Evolutionary conservation across 2,888 invertebrate genomes (phyloP).

Genomic region (Lasioglossum pauxillum): DNA sequence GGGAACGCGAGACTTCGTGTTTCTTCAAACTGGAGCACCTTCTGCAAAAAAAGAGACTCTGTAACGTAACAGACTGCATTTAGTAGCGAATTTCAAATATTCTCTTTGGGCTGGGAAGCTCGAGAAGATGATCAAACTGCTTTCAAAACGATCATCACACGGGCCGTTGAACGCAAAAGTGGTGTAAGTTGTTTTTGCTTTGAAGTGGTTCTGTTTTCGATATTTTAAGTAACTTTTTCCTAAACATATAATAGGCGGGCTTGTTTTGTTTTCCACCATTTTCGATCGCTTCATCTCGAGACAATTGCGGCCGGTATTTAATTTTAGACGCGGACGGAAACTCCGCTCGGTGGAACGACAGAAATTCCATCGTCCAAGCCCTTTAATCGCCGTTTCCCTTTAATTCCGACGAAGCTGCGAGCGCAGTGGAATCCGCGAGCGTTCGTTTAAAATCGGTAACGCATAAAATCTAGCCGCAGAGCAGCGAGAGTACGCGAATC

Average conservation of each 20-base stretch:
- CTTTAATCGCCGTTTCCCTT: constrained; percentile 23
- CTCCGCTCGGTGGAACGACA: not conserved
- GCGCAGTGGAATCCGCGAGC: not conserved
- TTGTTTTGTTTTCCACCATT: too few relatives aligned
- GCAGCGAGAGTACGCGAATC: constrained; percentile 7
- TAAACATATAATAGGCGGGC: too few relatives aligned
- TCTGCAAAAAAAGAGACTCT: not conserved
- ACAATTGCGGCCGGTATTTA: not conserved
- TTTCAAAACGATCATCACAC: not conserved
- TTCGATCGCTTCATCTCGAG: not conserved
- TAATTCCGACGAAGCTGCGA: constrained; percentile 36
- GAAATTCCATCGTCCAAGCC: not conserved
- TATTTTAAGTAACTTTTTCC: too few relatives aligned
- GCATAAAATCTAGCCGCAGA: constrained; percentile 22
- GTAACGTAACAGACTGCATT: not conserved
- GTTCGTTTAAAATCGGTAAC: constrained; percentile 23
- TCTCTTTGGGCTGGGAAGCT: not conserved
- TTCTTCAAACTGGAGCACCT: not conserved
- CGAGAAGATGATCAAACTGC: not conserved
- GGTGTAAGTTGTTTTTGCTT: too few relatives aligned
- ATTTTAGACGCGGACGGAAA: not conserved
- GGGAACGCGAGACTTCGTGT: constrained; percentile 52
- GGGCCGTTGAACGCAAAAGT: too few relatives aligned
- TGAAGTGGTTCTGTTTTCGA: not conserved
- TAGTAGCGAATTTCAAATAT: not conserved